Conservation (phyloP, 1,140 invertebrate species). For the Steinernema feltiae region DNA sequence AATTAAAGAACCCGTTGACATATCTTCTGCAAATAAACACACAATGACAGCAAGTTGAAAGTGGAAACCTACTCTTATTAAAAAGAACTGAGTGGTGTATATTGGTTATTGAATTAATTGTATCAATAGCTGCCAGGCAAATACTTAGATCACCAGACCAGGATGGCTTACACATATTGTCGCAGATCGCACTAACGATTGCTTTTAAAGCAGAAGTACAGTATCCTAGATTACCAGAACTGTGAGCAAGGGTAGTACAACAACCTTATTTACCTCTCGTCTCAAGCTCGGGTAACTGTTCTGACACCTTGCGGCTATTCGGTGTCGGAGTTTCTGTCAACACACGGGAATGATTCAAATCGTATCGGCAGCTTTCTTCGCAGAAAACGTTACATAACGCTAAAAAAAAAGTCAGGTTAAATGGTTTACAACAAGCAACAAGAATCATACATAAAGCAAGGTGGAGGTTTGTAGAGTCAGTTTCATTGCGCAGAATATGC, state of each 20-base stretch:
- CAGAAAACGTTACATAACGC: slow-evolving; percentile 43
- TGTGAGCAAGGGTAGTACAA: not conserved
- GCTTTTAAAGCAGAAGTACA: slow-evolving; percentile 17
- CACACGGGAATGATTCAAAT: slow-evolving; percentile 31
- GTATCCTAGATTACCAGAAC: not conserved
- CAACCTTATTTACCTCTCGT: not conserved
- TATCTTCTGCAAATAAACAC: slow-evolving; percentile 64
- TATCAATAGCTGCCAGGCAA: slow-evolving; percentile 50
- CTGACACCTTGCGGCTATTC: not conserved
- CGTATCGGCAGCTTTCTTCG: slow-evolving; percentile 43
- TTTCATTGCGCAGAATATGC: slow-evolving; percentile 76
- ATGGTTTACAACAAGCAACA: slow-evolving; percentile 32
- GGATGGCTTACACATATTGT: slow-evolving; percentile 49
- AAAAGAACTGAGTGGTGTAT: slow-evolving; percentile 47
- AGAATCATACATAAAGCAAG: slow-evolving; percentile 78
- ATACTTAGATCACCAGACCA: slow-evolving; percentile 45
- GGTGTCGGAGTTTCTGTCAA: not conserved
- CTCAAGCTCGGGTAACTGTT: not conserved
- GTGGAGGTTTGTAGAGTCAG: slow-evolving; percentile 78
- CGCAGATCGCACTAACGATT: slow-evolving; percentile 51
- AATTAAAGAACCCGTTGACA: slow-evolving; percentile 92
- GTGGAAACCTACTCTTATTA: slow-evolving; percentile 38
- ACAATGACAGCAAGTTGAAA: slow-evolving; percentile 9
- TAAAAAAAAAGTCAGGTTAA: slow-evolving; percentile 11
- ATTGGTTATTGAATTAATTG: slow-evolving; percentile 44